Percentiles rank a stretch among this genome's conserved stretches.
Evolutionary conservation across 2,113 vertebrate genomes (phyloP).

Genomic region (Cyphomyrus discorhynchus): DNA sequence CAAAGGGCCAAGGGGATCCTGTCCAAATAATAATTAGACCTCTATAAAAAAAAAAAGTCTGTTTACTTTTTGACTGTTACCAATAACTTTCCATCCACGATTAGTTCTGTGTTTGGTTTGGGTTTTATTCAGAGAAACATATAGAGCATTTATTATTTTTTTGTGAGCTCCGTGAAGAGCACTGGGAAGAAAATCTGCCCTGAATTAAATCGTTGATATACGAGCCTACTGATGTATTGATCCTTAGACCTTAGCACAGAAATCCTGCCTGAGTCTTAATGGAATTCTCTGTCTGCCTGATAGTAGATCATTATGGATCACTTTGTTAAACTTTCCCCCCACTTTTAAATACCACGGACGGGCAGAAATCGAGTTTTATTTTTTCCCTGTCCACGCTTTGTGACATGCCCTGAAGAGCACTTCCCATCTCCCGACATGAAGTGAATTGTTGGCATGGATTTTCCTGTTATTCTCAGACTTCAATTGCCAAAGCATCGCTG

Average conservation of each 20-base stretch:
- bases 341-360: background rate
- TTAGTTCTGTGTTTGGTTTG: background rate
- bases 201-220: background rate
- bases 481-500: background rate
- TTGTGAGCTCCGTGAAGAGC: background rate
- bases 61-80: constrained; percentile 16
- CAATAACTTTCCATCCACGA: constrained; percentile 4
- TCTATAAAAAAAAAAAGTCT: constrained; percentile 22
- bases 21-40: constrained; percentile 39
- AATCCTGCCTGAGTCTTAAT: background rate
- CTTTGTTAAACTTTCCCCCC: background rate
- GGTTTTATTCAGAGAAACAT: background rate
- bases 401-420: background rate
- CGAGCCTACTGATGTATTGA: background rate
- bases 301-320: background rate
- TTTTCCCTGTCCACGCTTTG: background rate
- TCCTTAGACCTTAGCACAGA: background rate
- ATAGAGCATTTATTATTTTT: background rate
- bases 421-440: background rate
- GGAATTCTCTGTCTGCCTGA: background rate
- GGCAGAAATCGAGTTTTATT: background rate
- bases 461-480: background rate
- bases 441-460: background rate
- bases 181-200: background rate
- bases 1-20: constrained; percentile 23